Percentiles rank a stretch among this genome's conserved stretches.
Conservation (phyloP, 2,888 invertebrate species). For the Melanotus villosus region DNA sequence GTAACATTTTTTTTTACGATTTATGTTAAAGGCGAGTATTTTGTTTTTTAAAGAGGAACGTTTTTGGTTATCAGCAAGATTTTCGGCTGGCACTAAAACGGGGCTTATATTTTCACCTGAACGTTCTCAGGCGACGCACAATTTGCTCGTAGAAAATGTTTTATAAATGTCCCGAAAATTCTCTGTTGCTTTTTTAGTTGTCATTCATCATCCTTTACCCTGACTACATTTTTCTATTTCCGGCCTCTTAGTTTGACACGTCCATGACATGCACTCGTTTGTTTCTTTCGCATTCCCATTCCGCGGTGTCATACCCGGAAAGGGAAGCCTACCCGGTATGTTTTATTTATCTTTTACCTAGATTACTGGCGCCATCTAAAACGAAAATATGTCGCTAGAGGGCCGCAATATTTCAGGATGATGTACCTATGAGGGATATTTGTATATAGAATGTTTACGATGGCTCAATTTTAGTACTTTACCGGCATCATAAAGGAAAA, state of each 20-base stretch:
- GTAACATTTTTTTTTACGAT: constrained; percentile 1
- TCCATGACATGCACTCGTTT: constrained; percentile 38
- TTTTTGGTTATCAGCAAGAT: constrained; percentile 11
- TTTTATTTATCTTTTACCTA: constrained; percentile 39
- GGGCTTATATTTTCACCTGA: constrained; percentile 19
- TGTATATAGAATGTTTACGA: constrained; percentile 25
- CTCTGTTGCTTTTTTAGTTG: constrained; percentile 21
- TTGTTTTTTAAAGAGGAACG: background rate
- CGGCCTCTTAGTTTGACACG: constrained; percentile 40
- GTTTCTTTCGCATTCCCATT: constrained; percentile 36
- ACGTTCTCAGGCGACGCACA: constrained; percentile 14
- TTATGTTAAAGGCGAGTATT: no score
- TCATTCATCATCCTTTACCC: constrained; percentile 40
- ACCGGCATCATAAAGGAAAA: background rate
- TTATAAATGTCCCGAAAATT: constrained; percentile 19
- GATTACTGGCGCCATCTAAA: constrained; percentile 34
- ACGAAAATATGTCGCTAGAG: constrained; percentile 33
- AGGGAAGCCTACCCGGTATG: constrained; percentile 33
- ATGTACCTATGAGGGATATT: constrained; percentile 34
- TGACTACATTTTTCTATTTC: constrained; percentile 42
- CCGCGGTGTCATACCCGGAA: constrained; percentile 36
- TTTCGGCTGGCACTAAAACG: background rate
- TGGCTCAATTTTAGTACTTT: background rate
- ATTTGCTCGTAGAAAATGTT: constrained; percentile 13
- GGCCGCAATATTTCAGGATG: constrained; percentile 34